Conservation (phyloP, 2,888 invertebrate genomes). For the Barypeithes pellucidus region DNA sequence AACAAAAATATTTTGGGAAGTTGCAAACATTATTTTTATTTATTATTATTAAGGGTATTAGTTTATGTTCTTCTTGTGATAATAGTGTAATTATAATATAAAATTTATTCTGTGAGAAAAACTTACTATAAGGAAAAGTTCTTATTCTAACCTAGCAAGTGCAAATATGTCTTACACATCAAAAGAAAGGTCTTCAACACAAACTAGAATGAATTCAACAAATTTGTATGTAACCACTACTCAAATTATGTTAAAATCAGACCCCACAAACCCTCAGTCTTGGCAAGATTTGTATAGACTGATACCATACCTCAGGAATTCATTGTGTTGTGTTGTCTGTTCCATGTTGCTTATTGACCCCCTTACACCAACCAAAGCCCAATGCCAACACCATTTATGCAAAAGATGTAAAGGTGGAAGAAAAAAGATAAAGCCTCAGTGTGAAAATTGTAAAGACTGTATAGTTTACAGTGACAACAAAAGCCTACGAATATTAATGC, state of each 20-base stretch:
- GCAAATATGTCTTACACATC: slow-evolving; percentile 31
- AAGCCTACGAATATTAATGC: slow-evolving; percentile 84
- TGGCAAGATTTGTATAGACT: slow-evolving; percentile 88
- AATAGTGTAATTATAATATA: background rate
- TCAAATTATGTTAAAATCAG: slow-evolving; percentile 84
- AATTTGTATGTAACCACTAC: slow-evolving; percentile 88
- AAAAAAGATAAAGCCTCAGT: slow-evolving; percentile 88
- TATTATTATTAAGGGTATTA: slow-evolving; percentile 3
- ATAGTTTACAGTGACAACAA: slow-evolving; percentile 87
- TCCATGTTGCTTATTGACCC: slow-evolving; percentile 88
- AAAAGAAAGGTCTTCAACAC: slow-evolving; percentile 34
- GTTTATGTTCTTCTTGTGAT: slow-evolving; percentile 1
- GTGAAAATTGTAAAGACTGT: slow-evolving; percentile 89
- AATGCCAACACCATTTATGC: slow-evolving; percentile 93
- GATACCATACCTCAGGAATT: slow-evolving; percentile 88
- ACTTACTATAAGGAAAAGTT: background rate
- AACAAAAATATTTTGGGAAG: slow-evolving; percentile 16
- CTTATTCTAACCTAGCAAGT: slow-evolving; percentile 9
- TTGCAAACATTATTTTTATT: slow-evolving; percentile 4
- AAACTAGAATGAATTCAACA: slow-evolving; percentile 81
- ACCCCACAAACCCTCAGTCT: slow-evolving; percentile 80
- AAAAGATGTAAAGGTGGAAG: slow-evolving; percentile 87
- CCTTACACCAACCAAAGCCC: slow-evolving; percentile 82
- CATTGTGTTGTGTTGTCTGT: slow-evolving; percentile 92
- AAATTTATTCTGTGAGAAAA: background rate